A percentile compares a stretch with the other conserved stretches of the same genome.
These are phyloP conservation scores for Reticulitermes speratus DNA, from an alignment of 1,140 invertebrate genomes.

Conservation along the genomic window DNA sequence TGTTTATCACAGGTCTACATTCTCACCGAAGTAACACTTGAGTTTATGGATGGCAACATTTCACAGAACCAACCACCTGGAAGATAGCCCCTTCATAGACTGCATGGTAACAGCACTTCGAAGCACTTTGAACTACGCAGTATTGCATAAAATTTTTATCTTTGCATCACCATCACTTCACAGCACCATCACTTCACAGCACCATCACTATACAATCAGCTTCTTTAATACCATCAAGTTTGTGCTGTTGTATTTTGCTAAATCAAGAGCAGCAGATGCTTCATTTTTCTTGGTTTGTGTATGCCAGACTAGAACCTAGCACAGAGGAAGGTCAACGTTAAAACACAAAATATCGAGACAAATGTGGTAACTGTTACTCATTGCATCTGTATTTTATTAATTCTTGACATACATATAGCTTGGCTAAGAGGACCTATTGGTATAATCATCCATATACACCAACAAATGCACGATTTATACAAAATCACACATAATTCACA, in stretches of 20 bases:
- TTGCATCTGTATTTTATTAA: neutral
- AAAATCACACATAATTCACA: no score
- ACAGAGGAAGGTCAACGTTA: constrained; percentile 24
- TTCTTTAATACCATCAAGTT: constrained; percentile 61
- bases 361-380: neutral
- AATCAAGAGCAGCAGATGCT: constrained; percentile 58
- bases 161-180: neutral
- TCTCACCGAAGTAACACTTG: neutral
- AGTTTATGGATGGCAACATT: neutral
- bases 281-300: constrained; percentile 81
- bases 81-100: neutral
- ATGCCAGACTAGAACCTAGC: constrained; percentile 81
- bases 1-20: neutral
- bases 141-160: neutral
- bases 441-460: no score
- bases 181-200: neutral
- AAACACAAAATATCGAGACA: neutral
- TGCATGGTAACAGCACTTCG: neutral
- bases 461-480: no score
- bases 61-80: neutral
- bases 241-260: constrained; percentile 59
- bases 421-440: no score
- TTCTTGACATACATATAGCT: neutral
- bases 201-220: constrained; percentile 44
- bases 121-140: neutral